These are phyloP conservation scores for Mormyrus hasselquistii DNA, from an alignment of 2,797 vertebrate genomes.

Conservation along the genomic window DNA sequence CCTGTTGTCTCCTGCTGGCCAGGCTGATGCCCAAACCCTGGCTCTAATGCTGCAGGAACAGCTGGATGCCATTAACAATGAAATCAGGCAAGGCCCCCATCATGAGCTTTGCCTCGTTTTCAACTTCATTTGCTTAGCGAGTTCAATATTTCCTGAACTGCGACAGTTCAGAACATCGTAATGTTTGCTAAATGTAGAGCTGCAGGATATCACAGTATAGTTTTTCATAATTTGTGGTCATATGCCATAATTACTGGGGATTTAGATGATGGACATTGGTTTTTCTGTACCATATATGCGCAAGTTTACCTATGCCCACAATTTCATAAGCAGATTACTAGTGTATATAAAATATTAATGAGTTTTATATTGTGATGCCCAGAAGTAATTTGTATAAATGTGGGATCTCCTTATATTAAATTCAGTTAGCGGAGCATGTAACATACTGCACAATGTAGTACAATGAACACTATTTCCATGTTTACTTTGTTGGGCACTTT, in stretches of 20 bases:
- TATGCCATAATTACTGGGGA: background rate
- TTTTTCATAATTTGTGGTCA: background rate
- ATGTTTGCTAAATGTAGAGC: background rate
- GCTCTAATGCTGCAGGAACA: slow-evolving; percentile 97
- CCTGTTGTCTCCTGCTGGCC: slow-evolving; percentile 85
- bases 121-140: background rate
- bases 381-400: background rate
- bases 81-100: slow-evolving; percentile 73
- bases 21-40: slow-evolving; percentile 92
- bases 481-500: too few relatives aligned
- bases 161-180: background rate
- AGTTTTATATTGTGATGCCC: background rate
- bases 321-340: background rate
- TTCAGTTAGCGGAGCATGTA: background rate
- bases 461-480: too few relatives aligned
- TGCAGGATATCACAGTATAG: background rate
- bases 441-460: background rate
- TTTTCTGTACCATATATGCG: background rate
- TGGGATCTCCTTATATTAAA: background rate
- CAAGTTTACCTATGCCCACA: background rate
- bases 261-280: background rate
- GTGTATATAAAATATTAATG: background rate
- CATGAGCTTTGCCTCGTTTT: background rate
- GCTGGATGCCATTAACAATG: slow-evolving; percentile 95
- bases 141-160: background rate